Base-by-base conservation (phyloP, 2,888 invertebrate species). In the Mythimna albipuncta region DNA sequence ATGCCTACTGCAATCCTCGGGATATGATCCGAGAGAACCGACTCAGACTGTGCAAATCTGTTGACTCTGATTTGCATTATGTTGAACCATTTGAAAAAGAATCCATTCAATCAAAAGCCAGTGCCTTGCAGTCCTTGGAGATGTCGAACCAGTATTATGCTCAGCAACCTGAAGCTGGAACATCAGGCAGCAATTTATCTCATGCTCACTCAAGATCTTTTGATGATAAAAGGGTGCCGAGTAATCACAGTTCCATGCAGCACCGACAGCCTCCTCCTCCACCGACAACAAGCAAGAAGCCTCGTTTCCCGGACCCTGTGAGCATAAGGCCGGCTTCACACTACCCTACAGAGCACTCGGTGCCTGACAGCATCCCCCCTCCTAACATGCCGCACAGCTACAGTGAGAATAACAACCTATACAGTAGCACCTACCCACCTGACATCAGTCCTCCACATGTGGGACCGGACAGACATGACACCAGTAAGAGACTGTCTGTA, bases 61-160 rank as follows among this genome's bases (percentile, higher is more conserved):
- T 96, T 19, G 96, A 96, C 63, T 96, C 96, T 0, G 96, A 96
- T 87, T 88, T 96, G 68, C 93, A 96, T 84, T 96, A 96, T 89
- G 96, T 96, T 55, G 96, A 96, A 77, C 96, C 96, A 35, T 96
- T 96, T 90, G 96, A 96, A 79, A 96, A 96, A 74, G 96, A 96
- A 83, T 93, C 93, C 41, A 96, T 96, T 55, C 95, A 96, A 78
- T 96, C 96, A 0, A 95, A 94, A 90, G 92, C 94, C 26, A 95
- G 94, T 91, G 96, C 96, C n/a, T 79, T 96, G 38, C 91, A 95
- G 75, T 93, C 94, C 26, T 93, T 94, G 83, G 94, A 96, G 79
- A 87, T 93, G 44, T 96, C 96, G 1, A 93, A 90, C 72, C 95
- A 95, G 81, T 95, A 93, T 81, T 95, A 92, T 73, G 82, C 89